phyloP scores from a whole-genome alignment of 2,797 vertebrate genomes.

The Tadarida brasiliensis region DNA sequence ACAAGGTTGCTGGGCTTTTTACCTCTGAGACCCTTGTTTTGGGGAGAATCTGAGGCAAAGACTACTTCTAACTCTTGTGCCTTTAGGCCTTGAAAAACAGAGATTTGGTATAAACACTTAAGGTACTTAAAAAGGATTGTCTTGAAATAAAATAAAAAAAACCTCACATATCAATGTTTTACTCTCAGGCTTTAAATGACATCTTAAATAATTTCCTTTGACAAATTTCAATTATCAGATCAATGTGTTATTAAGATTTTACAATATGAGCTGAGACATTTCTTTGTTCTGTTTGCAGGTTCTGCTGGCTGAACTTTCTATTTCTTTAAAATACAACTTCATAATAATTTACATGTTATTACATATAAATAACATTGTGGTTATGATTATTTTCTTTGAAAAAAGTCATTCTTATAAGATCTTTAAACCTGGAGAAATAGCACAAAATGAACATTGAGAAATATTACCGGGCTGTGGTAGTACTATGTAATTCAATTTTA shows the following conservation, averaged over 20 bases:
- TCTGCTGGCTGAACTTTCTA: background rate
- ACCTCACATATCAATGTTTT: background rate
- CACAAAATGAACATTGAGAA: background rate
- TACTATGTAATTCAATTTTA: background rate
- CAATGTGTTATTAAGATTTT: background rate
- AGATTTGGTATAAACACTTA: background rate
- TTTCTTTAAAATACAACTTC: background rate
- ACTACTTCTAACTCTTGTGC: background rate
- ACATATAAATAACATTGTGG: background rate
- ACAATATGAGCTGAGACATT: background rate
- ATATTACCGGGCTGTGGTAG: background rate
- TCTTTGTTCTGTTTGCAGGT: background rate
- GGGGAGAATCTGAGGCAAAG: conserved; percentile 13
- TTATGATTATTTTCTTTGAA: background rate
- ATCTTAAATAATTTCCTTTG: background rate
- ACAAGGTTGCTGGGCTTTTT: background rate
- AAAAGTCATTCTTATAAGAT: background rate
- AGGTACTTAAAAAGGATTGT: background rate
- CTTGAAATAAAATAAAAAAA: background rate
- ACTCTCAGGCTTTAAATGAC: background rate
- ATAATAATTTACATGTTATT: background rate
- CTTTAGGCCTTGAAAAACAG: background rate
- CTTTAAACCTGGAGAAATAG: background rate
- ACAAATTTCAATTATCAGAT: background rate
- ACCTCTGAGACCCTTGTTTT: background rate